These are phyloP conservation scores for Mus caroli DNA, from an alignment of 2,797 vertebrate genomes.

Conservation along the genomic window DNA sequence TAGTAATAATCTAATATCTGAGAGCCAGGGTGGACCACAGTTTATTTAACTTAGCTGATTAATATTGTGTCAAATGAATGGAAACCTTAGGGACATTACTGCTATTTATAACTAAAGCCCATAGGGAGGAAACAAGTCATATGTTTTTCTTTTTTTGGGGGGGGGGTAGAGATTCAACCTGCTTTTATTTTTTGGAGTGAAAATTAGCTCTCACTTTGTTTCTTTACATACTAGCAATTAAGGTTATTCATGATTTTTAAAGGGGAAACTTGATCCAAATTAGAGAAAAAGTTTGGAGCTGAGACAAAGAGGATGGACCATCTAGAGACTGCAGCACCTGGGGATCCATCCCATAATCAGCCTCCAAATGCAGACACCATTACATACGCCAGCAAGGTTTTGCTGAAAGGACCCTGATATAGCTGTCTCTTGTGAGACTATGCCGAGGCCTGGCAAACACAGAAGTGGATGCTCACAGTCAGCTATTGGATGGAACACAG, in stretches of 20 bases:
- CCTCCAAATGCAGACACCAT: too few relatives aligned
- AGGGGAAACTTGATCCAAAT: not conserved
- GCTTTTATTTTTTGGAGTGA: conserved; percentile 18
- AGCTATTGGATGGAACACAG: too few relatives aligned
- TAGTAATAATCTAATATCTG: conserved; percentile 42
- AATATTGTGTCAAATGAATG: conserved; percentile 21
- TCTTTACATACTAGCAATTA: conserved; percentile 5
- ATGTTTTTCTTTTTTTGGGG: not conserved
- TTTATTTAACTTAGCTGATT: not conserved
- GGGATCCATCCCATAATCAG: too few relatives aligned
- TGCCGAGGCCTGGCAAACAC: too few relatives aligned
- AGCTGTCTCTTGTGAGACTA: too few relatives aligned
- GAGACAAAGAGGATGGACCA: too few relatives aligned
- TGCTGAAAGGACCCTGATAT: too few relatives aligned
- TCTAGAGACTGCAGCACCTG: too few relatives aligned
- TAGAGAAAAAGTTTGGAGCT: too few relatives aligned
- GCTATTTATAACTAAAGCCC: conserved; percentile 59
- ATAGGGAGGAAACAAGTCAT: not conserved
- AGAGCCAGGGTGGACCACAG: not conserved
- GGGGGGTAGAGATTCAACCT: not conserved
- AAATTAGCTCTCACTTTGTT: conserved; percentile 37
- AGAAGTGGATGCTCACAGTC: too few relatives aligned
- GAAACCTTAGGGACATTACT: conserved; percentile 55
- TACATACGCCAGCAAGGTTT: too few relatives aligned
- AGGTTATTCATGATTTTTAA: not conserved